Conservation (phyloP, 2,888 invertebrate species). For the Diachrysia chrysitis region DNA sequence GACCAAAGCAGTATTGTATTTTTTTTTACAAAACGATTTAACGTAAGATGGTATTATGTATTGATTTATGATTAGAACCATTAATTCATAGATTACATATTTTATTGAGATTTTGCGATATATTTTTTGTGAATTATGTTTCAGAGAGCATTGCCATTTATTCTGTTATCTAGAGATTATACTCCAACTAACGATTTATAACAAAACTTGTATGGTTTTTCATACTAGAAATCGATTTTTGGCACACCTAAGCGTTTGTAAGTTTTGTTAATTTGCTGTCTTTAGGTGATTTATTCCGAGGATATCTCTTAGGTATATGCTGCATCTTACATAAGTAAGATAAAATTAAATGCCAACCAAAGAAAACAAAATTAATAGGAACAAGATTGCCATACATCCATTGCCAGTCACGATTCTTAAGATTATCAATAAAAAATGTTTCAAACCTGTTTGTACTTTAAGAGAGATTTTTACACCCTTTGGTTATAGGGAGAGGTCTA, state of each 20-base stretch:
- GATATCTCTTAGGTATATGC: too few relatives aligned
- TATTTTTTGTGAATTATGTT: neutral
- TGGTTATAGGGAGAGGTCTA: conserved; percentile 57
- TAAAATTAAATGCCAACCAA: too few relatives aligned
- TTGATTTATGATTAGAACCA: neutral
- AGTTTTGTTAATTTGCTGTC: too few relatives aligned
- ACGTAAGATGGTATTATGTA: too few relatives aligned
- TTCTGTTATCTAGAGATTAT: too few relatives aligned
- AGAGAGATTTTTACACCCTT: conserved; percentile 58
- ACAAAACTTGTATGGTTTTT: too few relatives aligned
- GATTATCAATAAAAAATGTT: conserved; percentile 50
- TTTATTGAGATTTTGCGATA: neutral
- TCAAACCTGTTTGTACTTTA: conserved; percentile 63
- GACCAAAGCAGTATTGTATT: neutral
- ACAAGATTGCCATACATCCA: conserved; percentile 26
- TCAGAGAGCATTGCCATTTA: too few relatives aligned
- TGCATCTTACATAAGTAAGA: too few relatives aligned
- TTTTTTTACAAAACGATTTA: neutral
- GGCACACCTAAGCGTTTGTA: too few relatives aligned
- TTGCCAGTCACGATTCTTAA: conserved; percentile 37
- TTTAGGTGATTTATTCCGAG: too few relatives aligned
- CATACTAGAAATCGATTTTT: too few relatives aligned
- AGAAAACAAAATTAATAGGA: neutral
- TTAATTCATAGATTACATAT: neutral
- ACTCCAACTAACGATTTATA: too few relatives aligned